Evolutionary conservation across 2,797 vertebrate species (phyloP).

Genomic region (Gymnothorax reevesii): DNA sequence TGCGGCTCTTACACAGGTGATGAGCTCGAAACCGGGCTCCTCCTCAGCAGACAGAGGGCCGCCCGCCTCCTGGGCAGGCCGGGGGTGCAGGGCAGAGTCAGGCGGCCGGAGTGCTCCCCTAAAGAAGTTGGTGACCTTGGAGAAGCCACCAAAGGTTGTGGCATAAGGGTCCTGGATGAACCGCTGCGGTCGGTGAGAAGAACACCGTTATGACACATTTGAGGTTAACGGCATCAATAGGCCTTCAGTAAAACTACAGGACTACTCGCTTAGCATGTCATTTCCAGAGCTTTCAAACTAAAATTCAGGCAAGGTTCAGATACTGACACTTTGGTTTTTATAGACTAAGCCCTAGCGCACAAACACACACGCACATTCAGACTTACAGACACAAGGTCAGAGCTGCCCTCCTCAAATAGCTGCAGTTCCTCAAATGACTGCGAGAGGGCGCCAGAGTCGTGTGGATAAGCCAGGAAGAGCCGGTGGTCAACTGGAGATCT

Average conservation of each 20-base stretch:
- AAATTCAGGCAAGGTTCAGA: not conserved
- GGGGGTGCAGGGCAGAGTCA: slow-evolving; percentile 55
- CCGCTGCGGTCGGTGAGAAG: slow-evolving; percentile 63
- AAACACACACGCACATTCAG: not conserved
- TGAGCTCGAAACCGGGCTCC: slow-evolving; percentile 89
- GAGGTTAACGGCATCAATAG: not conserved
- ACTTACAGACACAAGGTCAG: slow-evolving; percentile 84
- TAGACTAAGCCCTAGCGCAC: not conserved
- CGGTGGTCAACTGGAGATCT: slow-evolving; percentile 85
- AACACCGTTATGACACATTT: not conserved
- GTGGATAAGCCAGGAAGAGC: slow-evolving; percentile 84
- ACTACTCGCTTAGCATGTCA: not conserved
- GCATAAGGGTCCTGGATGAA: slow-evolving; percentile 92
- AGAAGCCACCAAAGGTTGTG: slow-evolving; percentile 89
- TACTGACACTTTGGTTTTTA: not conserved
- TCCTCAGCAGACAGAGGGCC: slow-evolving; percentile 68
- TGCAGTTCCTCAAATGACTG: slow-evolving; percentile 85
- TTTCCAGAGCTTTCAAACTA: not conserved
- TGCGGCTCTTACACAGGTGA: slow-evolving; percentile 81
- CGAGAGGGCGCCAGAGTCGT: slow-evolving; percentile 78
- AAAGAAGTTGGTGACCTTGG: slow-evolving; percentile 92
- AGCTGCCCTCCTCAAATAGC: slow-evolving; percentile 81
- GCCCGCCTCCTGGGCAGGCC: slow-evolving; percentile 50
- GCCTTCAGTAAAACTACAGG: not conserved
- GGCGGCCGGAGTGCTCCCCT: slow-evolving; percentile 80